Percentiles rank a stretch among this genome's conserved stretches.
Evolutionary conservation across 2,888 invertebrate species (phyloP).

Genomic region (Drosophila rellima): DNA sequence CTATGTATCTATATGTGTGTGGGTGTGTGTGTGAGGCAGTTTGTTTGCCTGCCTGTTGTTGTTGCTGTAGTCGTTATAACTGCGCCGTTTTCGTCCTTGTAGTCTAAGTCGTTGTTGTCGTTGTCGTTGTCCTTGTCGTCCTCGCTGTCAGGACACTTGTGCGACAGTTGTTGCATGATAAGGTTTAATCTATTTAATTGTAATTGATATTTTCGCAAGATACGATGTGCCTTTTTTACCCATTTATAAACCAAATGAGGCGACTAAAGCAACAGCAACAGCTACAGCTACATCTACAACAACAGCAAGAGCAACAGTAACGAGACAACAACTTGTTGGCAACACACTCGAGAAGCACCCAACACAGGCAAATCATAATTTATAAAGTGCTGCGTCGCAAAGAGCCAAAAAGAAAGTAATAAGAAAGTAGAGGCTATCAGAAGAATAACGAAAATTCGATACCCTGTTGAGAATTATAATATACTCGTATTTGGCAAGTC

Average conservation of each 20-base stretch:
- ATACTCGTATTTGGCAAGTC: background rate
- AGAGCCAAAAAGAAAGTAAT: constrained; percentile 19
- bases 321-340: constrained; percentile 72
- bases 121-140: constrained; percentile 39
- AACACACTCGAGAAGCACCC: constrained; percentile 54
- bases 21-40: constrained; percentile 33
- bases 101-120: constrained; percentile 12
- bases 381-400: constrained; percentile 67
- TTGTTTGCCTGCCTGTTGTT: constrained; percentile 39
- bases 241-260: constrained; percentile 78
- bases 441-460: background rate
- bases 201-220: constrained; percentile 80
- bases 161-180: constrained; percentile 82
- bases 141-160: constrained; percentile 71
- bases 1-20: constrained; percentile 10
- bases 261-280: constrained; percentile 53
- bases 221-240: constrained; percentile 59
- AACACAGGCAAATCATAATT: constrained; percentile 72
- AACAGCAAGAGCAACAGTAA: constrained; percentile 25
- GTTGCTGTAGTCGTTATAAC: constrained; percentile 46
- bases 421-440: background rate
- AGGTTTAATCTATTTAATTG: constrained; percentile 81
- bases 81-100: constrained; percentile 34
- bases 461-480: background rate
- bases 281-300: constrained; percentile 26